These are phyloP conservation scores for Gallinago media DNA, from an alignment of 2,113 vertebrate species.

Conservation along the genomic window DNA sequence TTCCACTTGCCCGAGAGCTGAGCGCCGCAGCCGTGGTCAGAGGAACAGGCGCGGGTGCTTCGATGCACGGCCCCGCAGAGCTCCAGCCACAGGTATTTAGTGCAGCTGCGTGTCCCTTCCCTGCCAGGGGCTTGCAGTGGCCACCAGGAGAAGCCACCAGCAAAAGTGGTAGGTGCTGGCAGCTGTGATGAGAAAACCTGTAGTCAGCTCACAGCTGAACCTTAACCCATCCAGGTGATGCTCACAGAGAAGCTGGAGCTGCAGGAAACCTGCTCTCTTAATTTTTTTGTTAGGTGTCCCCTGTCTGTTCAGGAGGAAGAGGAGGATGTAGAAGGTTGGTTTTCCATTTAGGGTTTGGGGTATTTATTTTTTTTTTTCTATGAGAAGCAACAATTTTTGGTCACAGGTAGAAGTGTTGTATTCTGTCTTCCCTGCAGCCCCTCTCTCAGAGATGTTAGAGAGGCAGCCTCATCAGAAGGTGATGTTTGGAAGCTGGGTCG, in stretches of 20 bases:
- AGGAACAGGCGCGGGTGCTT: neutral
- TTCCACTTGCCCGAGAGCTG: neutral
- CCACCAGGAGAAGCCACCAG: neutral
- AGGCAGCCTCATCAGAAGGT: neutral
- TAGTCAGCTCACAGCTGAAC: neutral
- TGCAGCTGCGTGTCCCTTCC: neutral
- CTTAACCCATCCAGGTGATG: neutral
- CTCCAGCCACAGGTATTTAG: neutral
- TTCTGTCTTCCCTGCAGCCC: neutral
- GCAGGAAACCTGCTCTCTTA: neutral
- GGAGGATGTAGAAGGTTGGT: neutral
- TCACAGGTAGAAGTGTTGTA: neutral
- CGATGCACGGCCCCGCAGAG: fast-evolving
- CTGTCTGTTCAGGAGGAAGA: neutral
- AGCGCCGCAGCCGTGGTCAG: fast-evolving
- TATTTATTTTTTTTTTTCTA: neutral
- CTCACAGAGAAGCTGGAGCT: neutral
- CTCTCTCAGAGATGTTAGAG: neutral
- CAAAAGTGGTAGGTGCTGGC: neutral
- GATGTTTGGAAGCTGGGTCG: neutral
- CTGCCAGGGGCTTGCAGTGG: neutral
- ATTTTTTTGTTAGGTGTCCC: neutral
- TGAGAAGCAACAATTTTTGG: neutral
- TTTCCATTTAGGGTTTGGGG: neutral
- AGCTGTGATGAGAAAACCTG: neutral